phyloP scores from a whole-genome alignment of 2,797 vertebrate species.

The Brachyalestes nurse region DNA sequence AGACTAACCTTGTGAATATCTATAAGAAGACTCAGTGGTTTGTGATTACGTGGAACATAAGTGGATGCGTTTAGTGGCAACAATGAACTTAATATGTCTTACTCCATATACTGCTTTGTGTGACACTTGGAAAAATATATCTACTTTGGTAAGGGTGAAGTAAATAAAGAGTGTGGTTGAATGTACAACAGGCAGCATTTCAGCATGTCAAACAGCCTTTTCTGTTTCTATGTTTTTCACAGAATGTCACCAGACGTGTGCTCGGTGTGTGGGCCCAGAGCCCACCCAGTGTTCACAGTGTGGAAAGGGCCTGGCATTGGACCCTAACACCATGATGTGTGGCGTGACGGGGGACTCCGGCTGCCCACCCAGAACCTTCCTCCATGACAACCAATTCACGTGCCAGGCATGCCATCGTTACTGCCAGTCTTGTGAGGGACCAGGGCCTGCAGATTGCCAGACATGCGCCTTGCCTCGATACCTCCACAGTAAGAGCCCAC shows the following conservation, averaged over 20 bases:
- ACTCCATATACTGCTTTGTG: not conserved
- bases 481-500: conserved; percentile 72
- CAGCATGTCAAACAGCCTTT: not conserved
- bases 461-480: conserved; percentile 74
- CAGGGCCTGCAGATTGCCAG: conserved; percentile 70
- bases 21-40: too few relatives aligned
- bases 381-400: conserved; percentile 79
- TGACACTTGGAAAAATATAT: not conserved
- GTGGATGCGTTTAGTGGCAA: not conserved
- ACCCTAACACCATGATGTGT: conserved; percentile 76
- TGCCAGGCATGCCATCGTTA: conserved; percentile 76
- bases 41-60: not conserved
- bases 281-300: conserved; percentile 80
- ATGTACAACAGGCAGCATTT: not conserved
- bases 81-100: not conserved
- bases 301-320: conserved; percentile 76
- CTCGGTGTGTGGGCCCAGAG: conserved; percentile 73
- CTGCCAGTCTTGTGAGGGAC: conserved; percentile 77
- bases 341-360: conserved; percentile 75
- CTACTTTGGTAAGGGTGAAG: not conserved
- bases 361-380: conserved; percentile 76
- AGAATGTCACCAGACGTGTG: conserved; percentile 84
- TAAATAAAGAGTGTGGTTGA: not conserved
- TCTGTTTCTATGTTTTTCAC: conserved; percentile 15
- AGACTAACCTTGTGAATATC: too few relatives aligned